Conservation (phyloP, 2,797 vertebrate genomes). For the Danio jaintianensis region DNA sequence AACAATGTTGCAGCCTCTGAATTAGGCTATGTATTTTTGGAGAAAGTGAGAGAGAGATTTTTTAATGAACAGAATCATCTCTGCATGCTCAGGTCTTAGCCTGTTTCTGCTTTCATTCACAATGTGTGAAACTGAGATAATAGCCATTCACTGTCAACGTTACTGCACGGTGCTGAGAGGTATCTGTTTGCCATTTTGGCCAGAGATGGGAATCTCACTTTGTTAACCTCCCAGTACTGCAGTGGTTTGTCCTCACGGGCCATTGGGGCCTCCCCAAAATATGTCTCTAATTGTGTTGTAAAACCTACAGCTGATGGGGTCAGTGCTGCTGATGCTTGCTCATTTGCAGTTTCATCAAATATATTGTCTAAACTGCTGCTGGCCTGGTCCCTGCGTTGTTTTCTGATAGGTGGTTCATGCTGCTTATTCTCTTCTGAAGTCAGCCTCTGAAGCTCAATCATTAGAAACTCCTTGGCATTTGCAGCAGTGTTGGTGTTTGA, state of each 20-base stretch:
- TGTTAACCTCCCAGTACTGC: constrained; percentile 43
- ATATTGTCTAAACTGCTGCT: constrained; percentile 23
- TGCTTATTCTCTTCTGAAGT: constrained; percentile 14
- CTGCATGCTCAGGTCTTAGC: constrained; percentile 25
- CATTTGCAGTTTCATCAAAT: constrained; percentile 45
- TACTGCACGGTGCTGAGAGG: constrained; percentile 49
- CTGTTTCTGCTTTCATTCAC: constrained; percentile 39
- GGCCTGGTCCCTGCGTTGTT: constrained; percentile 28
- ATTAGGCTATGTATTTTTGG: no score
- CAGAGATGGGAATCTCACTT: constrained; percentile 45
- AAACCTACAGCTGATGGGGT: constrained; percentile 18
- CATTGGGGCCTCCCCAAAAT: no score
- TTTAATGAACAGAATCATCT: constrained; percentile 13
- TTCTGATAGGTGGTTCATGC: constrained; percentile 45
- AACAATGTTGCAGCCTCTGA: no score
- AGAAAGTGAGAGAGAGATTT: constrained; percentile 41
- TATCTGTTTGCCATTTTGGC: constrained; percentile 43
- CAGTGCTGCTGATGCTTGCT: constrained; percentile 34
- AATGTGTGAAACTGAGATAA: constrained; percentile 51
- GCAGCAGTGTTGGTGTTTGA: constrained; percentile 30
- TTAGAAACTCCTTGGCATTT: constrained; percentile 26
- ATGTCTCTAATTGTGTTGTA: background rate
- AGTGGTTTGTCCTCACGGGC: no score
- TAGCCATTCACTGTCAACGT: constrained; percentile 38
- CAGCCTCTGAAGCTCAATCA: constrained; percentile 14